Evolutionary conservation across 2,888 invertebrate species (phyloP), one percentile per base, ranked within the genome.

Genomic region (Ceraclea dissimilis): DNA sequence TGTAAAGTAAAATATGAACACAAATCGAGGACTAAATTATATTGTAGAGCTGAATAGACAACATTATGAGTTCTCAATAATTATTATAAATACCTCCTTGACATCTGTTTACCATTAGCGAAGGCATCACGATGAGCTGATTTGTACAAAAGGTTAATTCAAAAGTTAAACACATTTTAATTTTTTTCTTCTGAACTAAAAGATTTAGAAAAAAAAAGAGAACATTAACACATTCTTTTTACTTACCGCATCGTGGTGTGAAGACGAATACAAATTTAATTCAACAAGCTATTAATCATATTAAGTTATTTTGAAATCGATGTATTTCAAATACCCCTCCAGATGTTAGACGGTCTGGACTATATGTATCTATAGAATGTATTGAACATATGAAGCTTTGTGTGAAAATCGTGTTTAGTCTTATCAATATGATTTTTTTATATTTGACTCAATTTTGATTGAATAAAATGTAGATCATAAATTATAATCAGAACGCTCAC

Each of bases 381-480:
- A 10, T 26, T n/a, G n/a, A n/a, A n/a, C n/a, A 10, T 39, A n/a
- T 39, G 39, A 5, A 13, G 11, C 49, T 22, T 49, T 26, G 49
- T 49, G 49, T 49, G 49, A 49, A 49, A n/a, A 49, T 49, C 22
- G 8, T 20, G 26, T 49, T 39, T 17, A 49, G 4, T 22, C 26
- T 22, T 49, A 49, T 49, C 39, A 26, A 26, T 26, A 26, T 26
- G 26, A 26, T 43, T 43, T 43, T 47, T 47, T 54, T 26, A 19
- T 54, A 33, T 34, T 54, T 54, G 48, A 54, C 53, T 54, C 39
- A 48, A 48, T 54, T 54, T 49, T 56, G 58, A 60, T 58, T 58
- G 58, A 60, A 60, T 54, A 55, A 58, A 58, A 60, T 60, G 46
- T 60, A 54, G 56, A 56, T 56, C 60, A 60, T 60, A 60, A 60